Evolutionary conservation across 1,140 invertebrate genomes (phyloP).

Genomic region (Helicoverpa armigera): DNA sequence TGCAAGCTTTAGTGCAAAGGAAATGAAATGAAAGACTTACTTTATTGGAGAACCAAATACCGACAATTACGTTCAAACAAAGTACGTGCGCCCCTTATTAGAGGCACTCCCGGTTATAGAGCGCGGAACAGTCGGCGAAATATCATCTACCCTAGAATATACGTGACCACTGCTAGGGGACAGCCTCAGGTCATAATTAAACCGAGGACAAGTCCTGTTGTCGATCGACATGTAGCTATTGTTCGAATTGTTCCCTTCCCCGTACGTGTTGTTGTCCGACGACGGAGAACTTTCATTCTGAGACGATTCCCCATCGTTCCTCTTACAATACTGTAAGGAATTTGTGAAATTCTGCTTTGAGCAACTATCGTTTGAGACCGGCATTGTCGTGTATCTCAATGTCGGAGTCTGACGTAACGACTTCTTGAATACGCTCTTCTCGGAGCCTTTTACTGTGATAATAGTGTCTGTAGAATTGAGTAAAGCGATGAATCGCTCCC

Average conservation of each 20-base stretch:
- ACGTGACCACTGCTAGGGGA: conserved; percentile 83
- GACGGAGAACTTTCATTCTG: conserved; percentile 83
- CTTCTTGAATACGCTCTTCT: conserved; percentile 83
- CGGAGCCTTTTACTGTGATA: conserved; percentile 81
- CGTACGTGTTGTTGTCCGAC: conserved; percentile 82
- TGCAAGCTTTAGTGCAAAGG: conserved; percentile 48
- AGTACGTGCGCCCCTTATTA: conserved; percentile 80
- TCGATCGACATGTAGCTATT: conserved; percentile 86
- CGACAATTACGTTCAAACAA: conserved; percentile 68
- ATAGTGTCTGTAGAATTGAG: conserved; percentile 84
- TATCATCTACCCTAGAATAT: conserved; percentile 84
- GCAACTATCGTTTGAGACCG: conserved; percentile 82
- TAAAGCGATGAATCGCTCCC: conserved; percentile 79
- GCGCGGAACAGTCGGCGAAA: conserved; percentile 78
- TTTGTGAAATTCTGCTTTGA: conserved; percentile 83
- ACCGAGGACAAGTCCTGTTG: conserved; percentile 83
- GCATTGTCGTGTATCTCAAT: conserved; percentile 84
- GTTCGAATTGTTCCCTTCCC: conserved; percentile 84
- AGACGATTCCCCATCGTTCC: conserved; percentile 78
- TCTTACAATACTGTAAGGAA: conserved; percentile 81
- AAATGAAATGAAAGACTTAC: conserved; percentile 41
- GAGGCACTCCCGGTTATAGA: conserved; percentile 71
- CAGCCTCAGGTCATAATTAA: conserved; percentile 85
- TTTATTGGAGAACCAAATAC: conserved; percentile 41
- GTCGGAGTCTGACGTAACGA: conserved; percentile 80